Evolutionary conservation across 2,113 vertebrate species (phyloP), one percentile per base, ranked within the genome.

Genomic region (Misgurnus mizolepis): DNA sequence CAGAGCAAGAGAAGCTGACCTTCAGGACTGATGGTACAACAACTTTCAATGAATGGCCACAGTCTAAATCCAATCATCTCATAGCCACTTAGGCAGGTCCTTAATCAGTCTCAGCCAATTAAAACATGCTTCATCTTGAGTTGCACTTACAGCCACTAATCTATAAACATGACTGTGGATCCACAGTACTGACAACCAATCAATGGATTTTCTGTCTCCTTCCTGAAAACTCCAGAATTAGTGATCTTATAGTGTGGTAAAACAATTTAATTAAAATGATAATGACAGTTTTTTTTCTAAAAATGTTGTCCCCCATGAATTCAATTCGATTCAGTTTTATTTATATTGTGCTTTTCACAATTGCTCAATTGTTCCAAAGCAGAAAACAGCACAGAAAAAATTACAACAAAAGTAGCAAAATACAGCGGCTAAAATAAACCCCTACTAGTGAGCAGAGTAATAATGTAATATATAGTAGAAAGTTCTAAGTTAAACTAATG

Each of bases 71-170:
- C 60, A 65, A 64, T 50, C 60, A 73, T 49, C 78, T 64, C 58
- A 15, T 27, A n/a, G 47, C 43, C 60, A 22, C 34, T 53, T 72
- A 40, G 17, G 34, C 47, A 41, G 18, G 14, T 55, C 61, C 69
- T 80, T 69, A 55, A 73, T 53, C 68, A 73, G 60, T 47, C 61
- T 56, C 11, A 6, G 60, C 60, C 78, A 80, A 73, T 72, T 80
- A 73, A 80, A 73, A 65, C 27, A 50, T 47, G 9, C 45, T 64
- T 53, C 60, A 65, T 72, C 56, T 70, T 15, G 67, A 79, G 67
- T 15, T 53, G 43, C 39, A 53, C 56, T 69, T 71, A 79, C 18
- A 34, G 39, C 7, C 60, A 8, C 67, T 62, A 41, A 76, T 76
- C 58, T 64, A 64, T 75, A 75, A 75, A 64, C 58, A 74, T 27